These are phyloP conservation scores for Lamprotornis superbus DNA, from an alignment of 2,113 vertebrate genomes.

Conservation along the genomic window DNA sequence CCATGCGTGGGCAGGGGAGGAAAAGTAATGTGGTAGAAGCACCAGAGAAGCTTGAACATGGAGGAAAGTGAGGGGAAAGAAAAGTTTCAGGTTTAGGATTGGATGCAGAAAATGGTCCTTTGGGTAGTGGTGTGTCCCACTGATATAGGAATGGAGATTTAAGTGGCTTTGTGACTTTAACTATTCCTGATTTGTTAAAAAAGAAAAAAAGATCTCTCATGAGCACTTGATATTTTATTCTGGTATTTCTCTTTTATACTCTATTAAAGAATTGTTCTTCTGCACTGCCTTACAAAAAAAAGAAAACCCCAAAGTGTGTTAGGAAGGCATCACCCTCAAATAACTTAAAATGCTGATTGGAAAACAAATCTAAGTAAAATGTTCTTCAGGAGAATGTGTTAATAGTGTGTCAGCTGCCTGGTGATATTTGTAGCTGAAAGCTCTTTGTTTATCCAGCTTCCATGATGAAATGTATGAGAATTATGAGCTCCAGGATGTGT, in stretches of 20 bases:
- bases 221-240: background rate
- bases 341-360: background rate
- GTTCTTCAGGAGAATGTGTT: background rate
- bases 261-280: background rate
- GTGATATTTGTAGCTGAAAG: background rate
- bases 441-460: background rate
- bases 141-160: background rate
- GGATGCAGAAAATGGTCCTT: background rate
- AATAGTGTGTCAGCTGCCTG: background rate
- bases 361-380: background rate
- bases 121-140: background rate
- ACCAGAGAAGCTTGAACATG: background rate
- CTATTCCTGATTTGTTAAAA: background rate
- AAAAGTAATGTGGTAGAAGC: background rate
- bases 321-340: background rate
- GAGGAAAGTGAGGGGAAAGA: background rate
- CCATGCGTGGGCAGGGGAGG: rapidly evolving
- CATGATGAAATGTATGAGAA: background rate
- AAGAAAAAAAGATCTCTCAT: background rate
- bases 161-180: background rate
- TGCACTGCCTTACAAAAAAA: background rate
- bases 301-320: background rate
- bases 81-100: background rate
- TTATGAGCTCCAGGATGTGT: background rate
- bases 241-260: background rate